Evolutionary conservation across 2,113 vertebrate species (phyloP).

Genomic region (Charadrius vociferus): DNA sequence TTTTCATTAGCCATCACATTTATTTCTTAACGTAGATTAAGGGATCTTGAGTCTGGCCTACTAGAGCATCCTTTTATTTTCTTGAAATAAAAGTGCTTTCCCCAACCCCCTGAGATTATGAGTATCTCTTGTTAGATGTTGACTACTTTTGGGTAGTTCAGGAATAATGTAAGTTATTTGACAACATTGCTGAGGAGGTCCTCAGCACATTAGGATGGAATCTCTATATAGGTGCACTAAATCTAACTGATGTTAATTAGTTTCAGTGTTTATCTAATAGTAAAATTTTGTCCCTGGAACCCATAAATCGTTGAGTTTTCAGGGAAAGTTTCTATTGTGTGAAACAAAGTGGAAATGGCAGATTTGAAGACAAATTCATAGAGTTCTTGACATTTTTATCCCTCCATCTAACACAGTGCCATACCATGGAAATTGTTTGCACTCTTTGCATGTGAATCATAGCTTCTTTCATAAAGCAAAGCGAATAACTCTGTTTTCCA

Average conservation of each 20-base stretch:
- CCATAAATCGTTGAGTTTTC: background rate
- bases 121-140: background rate
- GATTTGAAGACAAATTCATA: background rate
- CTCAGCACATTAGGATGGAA: background rate
- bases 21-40: background rate
- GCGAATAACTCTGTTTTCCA: background rate
- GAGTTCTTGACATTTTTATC: background rate
- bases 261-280: background rate
- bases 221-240: background rate
- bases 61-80: background rate
- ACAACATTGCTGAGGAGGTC: background rate
- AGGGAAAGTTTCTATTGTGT: background rate
- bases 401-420: background rate
- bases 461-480: background rate
- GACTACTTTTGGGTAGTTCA: background rate
- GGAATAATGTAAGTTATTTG: background rate
- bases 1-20: background rate
- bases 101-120: accelerated
- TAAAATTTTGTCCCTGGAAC: background rate
- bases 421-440: background rate
- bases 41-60: background rate
- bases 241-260: background rate
- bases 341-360: background rate
- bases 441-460: background rate
- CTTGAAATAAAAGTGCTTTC: background rate